phyloP scores from a whole-genome alignment of 2,113 vertebrate genomes.

The Oncorhynchus gorbuscha region DNA sequence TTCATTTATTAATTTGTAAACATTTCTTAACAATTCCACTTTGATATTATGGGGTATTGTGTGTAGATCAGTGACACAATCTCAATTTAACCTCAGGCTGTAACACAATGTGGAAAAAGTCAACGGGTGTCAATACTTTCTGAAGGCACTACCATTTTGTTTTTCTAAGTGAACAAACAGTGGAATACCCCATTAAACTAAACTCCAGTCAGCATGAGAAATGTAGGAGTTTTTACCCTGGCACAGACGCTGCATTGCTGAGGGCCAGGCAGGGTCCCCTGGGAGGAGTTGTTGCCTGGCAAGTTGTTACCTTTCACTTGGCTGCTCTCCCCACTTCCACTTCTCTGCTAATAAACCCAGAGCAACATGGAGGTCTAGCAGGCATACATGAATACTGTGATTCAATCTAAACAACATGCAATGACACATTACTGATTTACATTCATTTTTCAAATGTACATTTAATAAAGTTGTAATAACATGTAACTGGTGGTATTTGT shows the following conservation, averaged over 20 bases:
- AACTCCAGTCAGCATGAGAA: not conserved
- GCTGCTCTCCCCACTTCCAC: constrained; percentile 66
- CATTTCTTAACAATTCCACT: too few relatives aligned
- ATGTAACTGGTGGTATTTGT: too few relatives aligned
- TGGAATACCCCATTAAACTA: not conserved
- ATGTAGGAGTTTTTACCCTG: constrained; percentile 59
- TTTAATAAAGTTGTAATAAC: constrained; percentile 1
- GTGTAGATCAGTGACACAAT: too few relatives aligned
- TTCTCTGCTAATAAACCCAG: constrained; percentile 57
- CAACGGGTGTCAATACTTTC: too few relatives aligned
- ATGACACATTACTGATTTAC: not conserved
- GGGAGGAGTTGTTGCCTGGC: constrained; percentile 64
- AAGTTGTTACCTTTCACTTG: constrained; percentile 71
- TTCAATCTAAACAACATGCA: not conserved
- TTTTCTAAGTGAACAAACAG: not conserved
- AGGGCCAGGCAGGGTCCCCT: constrained; percentile 45
- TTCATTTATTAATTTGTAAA: too few relatives aligned
- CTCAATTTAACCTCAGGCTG: too few relatives aligned
- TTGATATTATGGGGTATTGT: too few relatives aligned
- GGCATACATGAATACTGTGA: not conserved
- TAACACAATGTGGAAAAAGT: too few relatives aligned
- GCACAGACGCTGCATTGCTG: constrained; percentile 76
- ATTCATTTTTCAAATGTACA: constrained; percentile 20
- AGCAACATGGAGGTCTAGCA: constrained; percentile 22
- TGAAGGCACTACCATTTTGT: not conserved